Evolutionary conservation across 1,140 invertebrate species (phyloP).

Genomic region (Heterodera carotae): DNA sequence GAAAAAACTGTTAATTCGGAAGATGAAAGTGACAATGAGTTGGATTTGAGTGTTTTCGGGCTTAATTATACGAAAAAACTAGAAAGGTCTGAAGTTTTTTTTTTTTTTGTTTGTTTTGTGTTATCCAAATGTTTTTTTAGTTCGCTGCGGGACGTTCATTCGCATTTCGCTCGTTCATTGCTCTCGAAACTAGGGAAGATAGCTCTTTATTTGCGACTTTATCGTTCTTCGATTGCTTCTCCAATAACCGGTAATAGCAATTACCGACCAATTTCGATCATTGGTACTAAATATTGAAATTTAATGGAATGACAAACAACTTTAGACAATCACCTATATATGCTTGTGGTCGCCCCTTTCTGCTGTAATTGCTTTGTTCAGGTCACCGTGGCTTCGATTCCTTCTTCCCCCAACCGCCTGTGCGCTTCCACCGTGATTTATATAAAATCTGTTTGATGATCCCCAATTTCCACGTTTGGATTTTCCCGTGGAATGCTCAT

Average conservation of each 20-base stretch:
- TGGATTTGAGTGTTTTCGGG: not conserved
- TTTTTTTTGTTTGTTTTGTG: no score
- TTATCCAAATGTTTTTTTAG: not conserved
- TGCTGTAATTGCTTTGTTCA: not conserved
- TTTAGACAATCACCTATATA: no score
- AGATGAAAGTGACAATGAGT: not conserved
- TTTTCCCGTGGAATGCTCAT: not conserved
- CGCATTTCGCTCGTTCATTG: not conserved
- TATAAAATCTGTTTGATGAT: not conserved
- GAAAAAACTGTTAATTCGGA: not conserved
- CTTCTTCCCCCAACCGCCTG: constrained; percentile 10
- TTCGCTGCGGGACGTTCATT: not conserved
- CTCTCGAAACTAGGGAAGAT: constrained; percentile 8
- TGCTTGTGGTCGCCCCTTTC: no score
- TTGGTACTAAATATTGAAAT: not conserved
- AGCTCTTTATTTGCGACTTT: constrained; percentile 14
- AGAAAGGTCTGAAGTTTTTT: not conserved
- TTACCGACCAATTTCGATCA: no score
- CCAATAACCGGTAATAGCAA: not conserved
- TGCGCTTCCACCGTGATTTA: constrained; percentile 5
- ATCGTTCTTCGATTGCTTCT: constrained; percentile 25
- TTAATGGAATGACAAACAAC: no score
- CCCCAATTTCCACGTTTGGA: not conserved
- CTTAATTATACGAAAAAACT: not conserved
- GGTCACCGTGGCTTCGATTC: constrained; percentile 18